Percentiles rank a stretch among this genome's conserved stretches.
Conservation (phyloP, 37 sponge, comb jelly and placozoan species). For the Hexactinellida sp. region DNA sequence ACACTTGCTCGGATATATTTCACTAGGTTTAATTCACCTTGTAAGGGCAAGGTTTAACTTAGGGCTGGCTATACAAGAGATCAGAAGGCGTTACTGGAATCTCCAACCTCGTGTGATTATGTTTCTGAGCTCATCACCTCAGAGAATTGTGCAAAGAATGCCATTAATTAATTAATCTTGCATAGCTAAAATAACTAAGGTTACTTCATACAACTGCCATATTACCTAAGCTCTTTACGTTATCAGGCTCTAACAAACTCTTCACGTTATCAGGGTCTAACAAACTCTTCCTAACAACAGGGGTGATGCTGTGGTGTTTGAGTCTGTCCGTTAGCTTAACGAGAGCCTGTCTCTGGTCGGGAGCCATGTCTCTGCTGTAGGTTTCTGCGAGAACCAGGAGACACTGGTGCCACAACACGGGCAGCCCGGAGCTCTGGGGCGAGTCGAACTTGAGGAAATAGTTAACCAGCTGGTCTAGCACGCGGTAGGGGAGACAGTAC, state of each 20-base stretch:
- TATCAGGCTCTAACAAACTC: neutral
- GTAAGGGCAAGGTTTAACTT: neutral
- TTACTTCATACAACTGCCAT: neutral
- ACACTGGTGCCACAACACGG: slow-evolving; percentile 93
- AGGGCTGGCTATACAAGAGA: neutral
- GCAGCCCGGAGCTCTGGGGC: slow-evolving; percentile 23
- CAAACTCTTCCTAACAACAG: neutral
- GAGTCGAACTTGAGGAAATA: slow-evolving; percentile 49
- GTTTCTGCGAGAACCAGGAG: slow-evolving; percentile 76
- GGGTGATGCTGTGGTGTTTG: slow-evolving; percentile 26
- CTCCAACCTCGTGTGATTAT: neutral
- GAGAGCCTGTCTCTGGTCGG: slow-evolving; percentile 81
- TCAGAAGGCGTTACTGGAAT: neutral
- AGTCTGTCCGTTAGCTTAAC: slow-evolving; percentile 55
- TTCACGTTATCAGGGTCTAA: neutral
- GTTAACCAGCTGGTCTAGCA: slow-evolving; percentile 71
- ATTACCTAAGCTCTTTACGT: neutral
- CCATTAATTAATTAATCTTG: neutral
- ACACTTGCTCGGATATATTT: too few relatives aligned
- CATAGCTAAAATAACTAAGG: neutral
- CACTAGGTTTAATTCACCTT: too few relatives aligned
- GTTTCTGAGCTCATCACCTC: neutral
- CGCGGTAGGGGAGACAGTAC: slow-evolving; percentile 87
- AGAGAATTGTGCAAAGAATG: neutral
- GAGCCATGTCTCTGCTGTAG: slow-evolving; percentile 86